Evolutionary conservation across 2,113 vertebrate genomes (phyloP).

Genomic region (Phaethon lepturus): DNA sequence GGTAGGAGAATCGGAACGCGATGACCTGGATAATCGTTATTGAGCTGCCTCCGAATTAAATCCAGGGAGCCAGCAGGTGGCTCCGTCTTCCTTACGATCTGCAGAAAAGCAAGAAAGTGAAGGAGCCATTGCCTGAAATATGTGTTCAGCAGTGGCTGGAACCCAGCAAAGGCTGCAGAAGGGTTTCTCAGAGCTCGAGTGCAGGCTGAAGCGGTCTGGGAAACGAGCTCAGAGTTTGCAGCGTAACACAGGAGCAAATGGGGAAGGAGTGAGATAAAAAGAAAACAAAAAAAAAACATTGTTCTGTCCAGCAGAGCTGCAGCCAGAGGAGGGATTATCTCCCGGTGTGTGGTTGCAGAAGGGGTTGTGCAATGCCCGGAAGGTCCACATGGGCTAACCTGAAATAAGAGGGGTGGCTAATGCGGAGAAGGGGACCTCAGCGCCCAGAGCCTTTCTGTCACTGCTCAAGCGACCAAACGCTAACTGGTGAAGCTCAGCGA

Average conservation of each 20-base stretch:
- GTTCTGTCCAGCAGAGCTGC: not conserved
- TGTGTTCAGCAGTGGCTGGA: not conserved
- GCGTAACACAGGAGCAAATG: not conserved
- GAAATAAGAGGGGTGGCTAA: not conserved
- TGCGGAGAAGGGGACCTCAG: not conserved
- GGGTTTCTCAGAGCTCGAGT: not conserved
- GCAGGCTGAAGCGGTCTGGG: not conserved
- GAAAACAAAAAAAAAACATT: not conserved
- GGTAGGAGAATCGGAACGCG: not conserved
- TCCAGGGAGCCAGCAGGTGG: constrained; percentile 40
- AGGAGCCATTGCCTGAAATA: not conserved
- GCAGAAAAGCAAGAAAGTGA: not conserved
- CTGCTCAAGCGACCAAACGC: not conserved
- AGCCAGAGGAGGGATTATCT: not conserved
- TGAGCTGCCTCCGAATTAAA: not conserved
- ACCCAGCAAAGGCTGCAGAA: not conserved
- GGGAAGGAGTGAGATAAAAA: not conserved
- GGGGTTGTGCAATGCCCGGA: not conserved
- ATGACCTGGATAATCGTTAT: not conserved
- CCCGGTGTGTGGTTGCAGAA: not conserved
- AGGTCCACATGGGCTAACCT: not conserved
- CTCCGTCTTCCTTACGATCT: not conserved
- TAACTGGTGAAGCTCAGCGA: not conserved
- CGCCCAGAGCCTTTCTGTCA: not conserved
- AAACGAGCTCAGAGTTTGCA: not conserved